Percentiles rank a stretch among this genome's conserved stretches.
These are phyloP conservation scores for Pyrocoelia pectoralis DNA, from an alignment of 2,888 invertebrate genomes.

Conservation along the genomic window DNA sequence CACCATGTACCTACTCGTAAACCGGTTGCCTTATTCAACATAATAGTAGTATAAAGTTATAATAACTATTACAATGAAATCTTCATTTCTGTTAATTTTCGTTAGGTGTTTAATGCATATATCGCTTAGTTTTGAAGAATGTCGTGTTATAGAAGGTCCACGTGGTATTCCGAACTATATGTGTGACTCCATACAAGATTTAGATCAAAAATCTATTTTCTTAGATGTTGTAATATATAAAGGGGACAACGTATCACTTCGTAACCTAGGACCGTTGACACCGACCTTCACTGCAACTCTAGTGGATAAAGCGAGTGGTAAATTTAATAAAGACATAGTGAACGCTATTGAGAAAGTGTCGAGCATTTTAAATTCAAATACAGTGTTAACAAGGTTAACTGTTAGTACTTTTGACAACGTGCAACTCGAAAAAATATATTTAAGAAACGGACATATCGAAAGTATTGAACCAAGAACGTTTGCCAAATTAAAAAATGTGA, in stretches of 20 bases:
- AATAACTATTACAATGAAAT: no score
- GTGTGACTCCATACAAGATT: conserved; percentile 16
- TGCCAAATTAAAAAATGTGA: conserved; percentile 3
- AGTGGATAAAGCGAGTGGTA: background rate
- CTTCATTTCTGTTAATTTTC: background rate
- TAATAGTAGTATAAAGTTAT: no score
- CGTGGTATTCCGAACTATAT: conserved; percentile 1
- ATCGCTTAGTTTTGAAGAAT: conserved; percentile 9
- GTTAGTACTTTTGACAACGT: background rate
- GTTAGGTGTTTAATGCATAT: background rate
- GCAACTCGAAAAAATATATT: conserved; percentile 5
- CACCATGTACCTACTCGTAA: no score
- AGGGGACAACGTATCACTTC: background rate
- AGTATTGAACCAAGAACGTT: conserved; percentile 14
- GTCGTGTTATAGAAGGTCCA: background rate
- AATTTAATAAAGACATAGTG: background rate
- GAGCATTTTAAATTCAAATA: background rate
- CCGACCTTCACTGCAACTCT: background rate
- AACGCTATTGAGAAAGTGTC: background rate
- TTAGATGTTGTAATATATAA: conserved; percentile 18
- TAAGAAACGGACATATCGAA: background rate
- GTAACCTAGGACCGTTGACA: background rate
- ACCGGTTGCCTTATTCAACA: no score
- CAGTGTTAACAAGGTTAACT: background rate
- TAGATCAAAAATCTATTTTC: conserved; percentile 9